Conservation (phyloP, 2,797 vertebrate genomes). For the Antennarius maculatus region DNA sequence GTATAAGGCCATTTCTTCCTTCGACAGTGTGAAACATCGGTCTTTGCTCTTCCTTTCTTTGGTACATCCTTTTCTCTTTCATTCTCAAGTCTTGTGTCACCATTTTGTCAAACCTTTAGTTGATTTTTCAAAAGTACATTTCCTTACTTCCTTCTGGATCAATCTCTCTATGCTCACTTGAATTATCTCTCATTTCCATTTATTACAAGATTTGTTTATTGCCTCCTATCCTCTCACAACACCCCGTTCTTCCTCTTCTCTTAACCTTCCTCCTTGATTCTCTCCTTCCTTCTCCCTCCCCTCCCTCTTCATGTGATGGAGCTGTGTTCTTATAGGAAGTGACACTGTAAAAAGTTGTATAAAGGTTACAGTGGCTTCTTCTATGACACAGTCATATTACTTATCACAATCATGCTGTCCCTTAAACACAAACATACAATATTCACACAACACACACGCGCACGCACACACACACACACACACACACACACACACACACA, state of each 20-base stretch:
- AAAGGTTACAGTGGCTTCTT: slow-evolving; percentile 83
- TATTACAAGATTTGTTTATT: background rate
- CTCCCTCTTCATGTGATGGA: slow-evolving; percentile 75
- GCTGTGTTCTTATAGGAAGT: slow-evolving; percentile 80
- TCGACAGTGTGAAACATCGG: slow-evolving; percentile 58
- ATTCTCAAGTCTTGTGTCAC: slow-evolving; percentile 8
- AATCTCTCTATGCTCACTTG: background rate
- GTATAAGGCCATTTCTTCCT: slow-evolving; percentile 46
- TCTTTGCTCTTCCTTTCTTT: slow-evolving; percentile 10
- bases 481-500: slow-evolving; percentile 38
- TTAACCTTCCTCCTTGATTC: slow-evolving; percentile 16
- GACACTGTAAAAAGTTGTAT: slow-evolving; percentile 83
- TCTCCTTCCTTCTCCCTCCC: slow-evolving; percentile 12
- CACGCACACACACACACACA: too few species aligned
- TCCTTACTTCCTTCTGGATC: background rate
- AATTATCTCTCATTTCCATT: background rate
- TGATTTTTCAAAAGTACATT: background rate
- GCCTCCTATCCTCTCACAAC: slow-evolving; percentile 13
- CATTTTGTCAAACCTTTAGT: background rate
- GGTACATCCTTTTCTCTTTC: slow-evolving; percentile 1
- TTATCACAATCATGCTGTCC: slow-evolving; percentile 63
- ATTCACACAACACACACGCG: slow-evolving; percentile 15
- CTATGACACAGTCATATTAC: slow-evolving; percentile 79
- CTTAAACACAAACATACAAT: slow-evolving; percentile 13
- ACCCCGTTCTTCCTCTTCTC: slow-evolving; percentile 1